Evolutionary conservation across 2,113 vertebrate species (phyloP).

Genomic region (Larimichthys crocea): DNA sequence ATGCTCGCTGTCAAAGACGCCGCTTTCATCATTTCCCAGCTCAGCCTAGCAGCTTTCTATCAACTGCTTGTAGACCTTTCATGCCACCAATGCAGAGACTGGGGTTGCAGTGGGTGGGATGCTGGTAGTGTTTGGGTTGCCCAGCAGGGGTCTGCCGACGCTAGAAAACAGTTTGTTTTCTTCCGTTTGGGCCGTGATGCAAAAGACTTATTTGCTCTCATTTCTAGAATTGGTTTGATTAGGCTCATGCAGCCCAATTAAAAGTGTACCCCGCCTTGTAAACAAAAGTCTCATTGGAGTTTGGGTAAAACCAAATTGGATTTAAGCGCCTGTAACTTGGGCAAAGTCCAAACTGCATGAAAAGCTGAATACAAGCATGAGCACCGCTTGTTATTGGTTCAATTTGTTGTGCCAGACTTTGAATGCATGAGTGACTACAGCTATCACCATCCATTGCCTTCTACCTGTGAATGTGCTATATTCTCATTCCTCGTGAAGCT

Average conservation of each 20-base stretch:
- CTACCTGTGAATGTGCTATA: background rate
- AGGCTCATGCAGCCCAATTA: constrained; percentile 35
- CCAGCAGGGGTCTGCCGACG: background rate
- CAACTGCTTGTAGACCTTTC: constrained; percentile 28
- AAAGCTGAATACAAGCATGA: background rate
- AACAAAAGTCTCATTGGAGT: constrained; percentile 24
- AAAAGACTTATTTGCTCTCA: constrained; percentile 16
- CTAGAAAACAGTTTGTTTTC: constrained; percentile 15
- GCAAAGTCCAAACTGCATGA: background rate
- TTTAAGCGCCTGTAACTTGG: background rate
- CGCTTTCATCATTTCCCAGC: constrained; percentile 50
- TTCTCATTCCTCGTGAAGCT: background rate
- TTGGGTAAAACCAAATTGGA: constrained; percentile 12
- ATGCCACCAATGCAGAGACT: constrained; percentile 16
- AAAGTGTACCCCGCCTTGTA: constrained; percentile 20
- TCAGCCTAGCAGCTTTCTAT: constrained; percentile 36
- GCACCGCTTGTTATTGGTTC: no score
- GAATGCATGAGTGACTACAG: background rate
- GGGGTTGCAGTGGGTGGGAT: constrained; percentile 35
- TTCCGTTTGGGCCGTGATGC: background rate
- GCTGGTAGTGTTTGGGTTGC: background rate
- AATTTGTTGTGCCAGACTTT: background rate
- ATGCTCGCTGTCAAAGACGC: constrained; percentile 22
- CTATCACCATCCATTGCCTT: background rate
- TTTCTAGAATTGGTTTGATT: constrained; percentile 47